Evolutionary conservation across 2,113 vertebrate species (phyloP).

Genomic region (Petrocephalus microphthalmus): DNA sequence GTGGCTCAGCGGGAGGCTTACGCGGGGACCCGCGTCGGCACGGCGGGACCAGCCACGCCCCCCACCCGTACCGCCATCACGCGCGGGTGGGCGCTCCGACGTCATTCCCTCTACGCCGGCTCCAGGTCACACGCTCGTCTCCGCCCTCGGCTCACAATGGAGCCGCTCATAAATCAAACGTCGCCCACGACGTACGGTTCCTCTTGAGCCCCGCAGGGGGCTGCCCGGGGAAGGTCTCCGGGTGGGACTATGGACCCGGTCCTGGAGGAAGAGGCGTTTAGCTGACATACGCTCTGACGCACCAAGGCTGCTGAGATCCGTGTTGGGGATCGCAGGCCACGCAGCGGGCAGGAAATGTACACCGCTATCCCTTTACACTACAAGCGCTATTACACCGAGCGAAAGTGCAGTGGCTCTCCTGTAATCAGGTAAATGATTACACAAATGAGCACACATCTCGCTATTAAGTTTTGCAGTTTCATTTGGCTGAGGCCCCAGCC

Average conservation of each 20-base stretch:
- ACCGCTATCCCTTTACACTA: neutral
- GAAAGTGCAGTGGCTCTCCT: neutral
- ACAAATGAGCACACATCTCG: neutral
- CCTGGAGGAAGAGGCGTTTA: neutral
- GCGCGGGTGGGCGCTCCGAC: neutral
- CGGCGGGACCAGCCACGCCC: neutral
- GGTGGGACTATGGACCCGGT: neutral
- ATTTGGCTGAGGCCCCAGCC: neutral
- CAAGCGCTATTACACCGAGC: neutral
- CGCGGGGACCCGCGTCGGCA: neutral
- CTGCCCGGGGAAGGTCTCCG: neutral
- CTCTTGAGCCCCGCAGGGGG: neutral
- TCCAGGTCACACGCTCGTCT: neutral
- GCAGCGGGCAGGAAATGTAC: neutral
- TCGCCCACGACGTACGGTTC: neutral
- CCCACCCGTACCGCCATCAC: too few species aligned
- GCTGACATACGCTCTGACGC: neutral
- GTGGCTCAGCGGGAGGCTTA: neutral
- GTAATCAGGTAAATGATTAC: slow-evolving; percentile 8
- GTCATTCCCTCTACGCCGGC: neutral
- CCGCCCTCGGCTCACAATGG: neutral
- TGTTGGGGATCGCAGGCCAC: neutral
- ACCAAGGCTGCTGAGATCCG: neutral
- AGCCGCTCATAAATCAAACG: neutral
- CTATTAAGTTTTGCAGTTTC: neutral